Evolutionary conservation across 2,888 invertebrate species (phyloP).

Genomic region (Darwinula stevensoni): DNA sequence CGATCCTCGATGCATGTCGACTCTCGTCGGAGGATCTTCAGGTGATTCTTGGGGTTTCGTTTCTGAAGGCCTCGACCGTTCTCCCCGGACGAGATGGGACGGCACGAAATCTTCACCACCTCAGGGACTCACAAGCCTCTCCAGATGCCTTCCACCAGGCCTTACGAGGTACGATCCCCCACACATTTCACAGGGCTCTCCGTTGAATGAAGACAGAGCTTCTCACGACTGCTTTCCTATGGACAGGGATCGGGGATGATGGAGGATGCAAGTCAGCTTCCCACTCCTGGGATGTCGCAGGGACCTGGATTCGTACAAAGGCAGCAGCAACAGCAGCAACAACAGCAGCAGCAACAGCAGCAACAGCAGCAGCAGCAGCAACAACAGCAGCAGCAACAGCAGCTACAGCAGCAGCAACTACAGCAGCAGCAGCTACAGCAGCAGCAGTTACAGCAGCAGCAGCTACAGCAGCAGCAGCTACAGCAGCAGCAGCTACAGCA

Average conservation of each 20-base stretch:
- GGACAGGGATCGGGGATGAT: conserved; percentile 11
- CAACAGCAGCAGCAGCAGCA: conserved; percentile 8
- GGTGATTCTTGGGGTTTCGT: too few species aligned
- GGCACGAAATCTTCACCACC: conserved; percentile 1
- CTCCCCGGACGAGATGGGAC: background rate
- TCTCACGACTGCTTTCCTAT: too few species aligned
- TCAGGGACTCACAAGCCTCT: background rate
- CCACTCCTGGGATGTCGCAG: background rate
- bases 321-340: conserved; percentile 6
- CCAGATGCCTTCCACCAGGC: too few species aligned
- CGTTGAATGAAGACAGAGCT: too few species aligned
- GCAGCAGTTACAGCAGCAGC: conserved; percentile 7
- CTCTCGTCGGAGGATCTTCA: too few species aligned
- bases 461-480: conserved; percentile 6
- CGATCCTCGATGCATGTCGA: too few species aligned
- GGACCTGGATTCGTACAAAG: background rate
- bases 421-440: conserved; percentile 5
- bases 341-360: conserved; percentile 6
- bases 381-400: conserved; percentile 9
- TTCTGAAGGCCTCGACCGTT: background rate
- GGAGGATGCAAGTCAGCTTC: conserved; percentile 9
- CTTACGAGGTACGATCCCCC: too few species aligned
- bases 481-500: conserved; percentile 8
- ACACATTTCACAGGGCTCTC: too few species aligned
- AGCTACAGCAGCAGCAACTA: background rate